phyloP scores from a whole-genome alignment of 2,113 vertebrate genomes.

The Sitta europaea region DNA sequence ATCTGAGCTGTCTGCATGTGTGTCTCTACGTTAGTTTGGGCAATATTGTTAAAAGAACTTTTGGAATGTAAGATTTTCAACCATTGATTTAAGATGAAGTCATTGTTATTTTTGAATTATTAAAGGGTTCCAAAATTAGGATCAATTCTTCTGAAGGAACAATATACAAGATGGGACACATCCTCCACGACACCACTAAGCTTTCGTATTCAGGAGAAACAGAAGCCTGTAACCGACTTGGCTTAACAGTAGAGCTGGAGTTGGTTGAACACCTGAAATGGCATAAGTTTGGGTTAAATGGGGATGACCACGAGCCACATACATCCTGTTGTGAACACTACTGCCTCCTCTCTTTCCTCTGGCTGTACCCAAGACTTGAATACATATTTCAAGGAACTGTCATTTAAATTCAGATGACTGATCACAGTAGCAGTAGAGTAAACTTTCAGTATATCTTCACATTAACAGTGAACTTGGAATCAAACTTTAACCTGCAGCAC shows the following conservation, averaged over 20 bases:
- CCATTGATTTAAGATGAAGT: not conserved
- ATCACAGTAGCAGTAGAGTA: not conserved
- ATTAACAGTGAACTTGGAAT: not conserved
- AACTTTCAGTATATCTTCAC: conserved; percentile 27
- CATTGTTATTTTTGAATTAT: not conserved
- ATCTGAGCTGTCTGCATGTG: not conserved
- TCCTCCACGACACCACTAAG: not conserved
- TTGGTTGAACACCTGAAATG: not conserved
- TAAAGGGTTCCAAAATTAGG: not conserved
- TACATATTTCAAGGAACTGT: conserved; percentile 1
- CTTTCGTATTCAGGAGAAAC: not conserved
- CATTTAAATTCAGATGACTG: conserved; percentile 2
- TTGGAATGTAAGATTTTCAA: not conserved
- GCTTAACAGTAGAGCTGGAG: not conserved
- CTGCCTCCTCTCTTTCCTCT: not conserved
- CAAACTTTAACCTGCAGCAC: conserved; percentile 13
- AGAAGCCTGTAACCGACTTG: not conserved
- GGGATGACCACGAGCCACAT: not conserved
- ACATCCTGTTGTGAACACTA: not conserved
- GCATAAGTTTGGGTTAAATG: not conserved
- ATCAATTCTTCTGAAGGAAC: not conserved
- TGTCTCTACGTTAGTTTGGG: not conserved
- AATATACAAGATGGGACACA: not conserved
- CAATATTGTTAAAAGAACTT: not conserved
- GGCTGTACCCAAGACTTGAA: not conserved